Evolutionary conservation across 1,140 invertebrate genomes (phyloP).

Genomic region (Lordiphosa collinella): DNA sequence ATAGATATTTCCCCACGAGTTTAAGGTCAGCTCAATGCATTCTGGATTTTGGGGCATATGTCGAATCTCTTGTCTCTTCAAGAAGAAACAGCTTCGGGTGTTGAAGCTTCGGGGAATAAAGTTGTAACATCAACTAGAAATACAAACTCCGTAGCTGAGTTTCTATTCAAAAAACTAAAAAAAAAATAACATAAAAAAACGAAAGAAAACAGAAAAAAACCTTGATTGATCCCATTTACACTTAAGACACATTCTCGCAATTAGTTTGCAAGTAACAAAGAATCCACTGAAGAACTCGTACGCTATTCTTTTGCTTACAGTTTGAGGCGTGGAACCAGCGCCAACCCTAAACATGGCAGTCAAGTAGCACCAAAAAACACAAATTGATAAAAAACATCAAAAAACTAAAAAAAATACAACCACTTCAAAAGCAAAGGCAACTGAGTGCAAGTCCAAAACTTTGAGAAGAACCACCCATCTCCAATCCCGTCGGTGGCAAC

Average conservation of each 20-base stretch:
- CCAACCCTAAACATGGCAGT: conserved; percentile 26
- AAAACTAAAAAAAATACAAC: neutral
- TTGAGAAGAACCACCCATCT: conserved; percentile 6
- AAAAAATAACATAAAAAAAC: neutral
- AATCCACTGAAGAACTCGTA: neutral
- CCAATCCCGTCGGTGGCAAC: conserved; percentile 19
- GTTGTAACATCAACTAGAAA: no score
- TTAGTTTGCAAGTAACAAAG: neutral
- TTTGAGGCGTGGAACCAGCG: conserved; percentile 2
- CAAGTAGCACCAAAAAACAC: conserved; percentile 20
- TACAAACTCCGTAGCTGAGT: neutral
- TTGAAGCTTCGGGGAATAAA: no score
- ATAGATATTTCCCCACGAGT: no score
- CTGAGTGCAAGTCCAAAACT: neutral
- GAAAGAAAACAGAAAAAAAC: neutral
- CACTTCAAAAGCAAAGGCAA: neutral
- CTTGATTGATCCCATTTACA: neutral
- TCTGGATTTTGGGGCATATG: no score
- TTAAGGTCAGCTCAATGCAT: no score
- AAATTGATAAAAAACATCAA: neutral
- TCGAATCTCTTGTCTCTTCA: no score
- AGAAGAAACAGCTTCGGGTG: no score
- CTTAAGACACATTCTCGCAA: conserved; percentile 6
- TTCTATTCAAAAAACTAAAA: neutral
- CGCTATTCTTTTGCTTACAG: conserved; percentile 17